phyloP scores from a whole-genome alignment of 2,113 vertebrate species.

The Gnathochromis pfefferi region DNA sequence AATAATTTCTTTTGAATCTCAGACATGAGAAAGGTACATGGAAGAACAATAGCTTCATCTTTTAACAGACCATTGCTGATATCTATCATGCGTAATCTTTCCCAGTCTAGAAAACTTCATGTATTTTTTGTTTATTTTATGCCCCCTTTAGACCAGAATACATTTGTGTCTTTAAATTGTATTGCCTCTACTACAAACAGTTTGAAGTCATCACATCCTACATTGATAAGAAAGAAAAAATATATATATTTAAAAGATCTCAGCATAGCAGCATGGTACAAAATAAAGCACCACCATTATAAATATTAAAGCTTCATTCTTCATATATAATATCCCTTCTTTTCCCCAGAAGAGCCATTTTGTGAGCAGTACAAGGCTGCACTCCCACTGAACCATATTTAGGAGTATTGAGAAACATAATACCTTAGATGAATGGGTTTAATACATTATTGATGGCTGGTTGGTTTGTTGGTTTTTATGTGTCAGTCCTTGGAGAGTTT shows the following conservation, averaged over 20 bases:
- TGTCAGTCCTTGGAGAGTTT: slow-evolving; percentile 48
- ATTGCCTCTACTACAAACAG: neutral
- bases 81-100: neutral
- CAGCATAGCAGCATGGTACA: neutral
- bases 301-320: slow-evolving; percentile 6
- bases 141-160: neutral
- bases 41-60: neutral
- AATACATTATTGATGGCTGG: slow-evolving; percentile 60
- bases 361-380: neutral
- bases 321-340: neutral
- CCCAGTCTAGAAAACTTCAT: neutral
- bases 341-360: slow-evolving; percentile 11
- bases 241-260: neutral
- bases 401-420: slow-evolving; percentile 42
- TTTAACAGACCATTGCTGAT: neutral
- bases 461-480: slow-evolving; percentile 51
- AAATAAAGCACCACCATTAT: slow-evolving; percentile 23
- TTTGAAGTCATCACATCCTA: neutral
- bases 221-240: neutral
- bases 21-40: neutral
- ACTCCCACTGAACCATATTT: slow-evolving; percentile 24
- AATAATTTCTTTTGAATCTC: neutral
- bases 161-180: neutral
- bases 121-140: neutral
- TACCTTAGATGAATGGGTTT: slow-evolving; percentile 53